These are phyloP conservation scores for Proisotoma minuta DNA, from an alignment of 2,888 invertebrate genomes.

Conservation along the genomic window DNA sequence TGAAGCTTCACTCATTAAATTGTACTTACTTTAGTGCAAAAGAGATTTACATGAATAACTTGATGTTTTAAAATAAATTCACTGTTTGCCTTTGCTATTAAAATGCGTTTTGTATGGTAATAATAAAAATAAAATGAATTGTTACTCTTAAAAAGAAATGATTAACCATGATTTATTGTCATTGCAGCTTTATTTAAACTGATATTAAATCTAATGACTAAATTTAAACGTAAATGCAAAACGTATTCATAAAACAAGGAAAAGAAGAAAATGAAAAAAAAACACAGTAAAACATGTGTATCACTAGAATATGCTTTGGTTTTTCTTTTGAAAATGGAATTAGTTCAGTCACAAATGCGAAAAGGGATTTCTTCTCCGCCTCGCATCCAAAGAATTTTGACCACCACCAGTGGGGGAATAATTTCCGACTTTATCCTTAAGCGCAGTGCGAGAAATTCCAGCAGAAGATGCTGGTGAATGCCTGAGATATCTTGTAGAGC, in stretches of 20 bases:
- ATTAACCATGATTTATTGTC: too few species aligned
- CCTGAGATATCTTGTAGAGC: constrained; percentile 29
- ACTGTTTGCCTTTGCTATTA: too few species aligned
- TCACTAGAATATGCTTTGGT: constrained; percentile 3
- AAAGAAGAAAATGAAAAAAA: too few species aligned
- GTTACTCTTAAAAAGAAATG: too few species aligned
- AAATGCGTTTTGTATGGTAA: too few species aligned
- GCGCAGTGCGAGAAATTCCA: background rate
- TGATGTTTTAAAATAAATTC: too few species aligned
- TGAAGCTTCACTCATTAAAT: too few species aligned
- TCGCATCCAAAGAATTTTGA: background rate
- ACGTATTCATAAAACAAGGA: too few species aligned
- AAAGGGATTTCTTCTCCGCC: constrained; percentile 23
- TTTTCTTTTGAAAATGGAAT: background rate
- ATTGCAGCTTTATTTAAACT: background rate
- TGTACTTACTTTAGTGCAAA: too few species aligned
- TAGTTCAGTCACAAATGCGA: constrained; percentile 2
- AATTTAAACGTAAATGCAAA: background rate
- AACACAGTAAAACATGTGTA: too few species aligned
- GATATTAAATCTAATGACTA: background rate
- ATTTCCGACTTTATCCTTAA: background rate
- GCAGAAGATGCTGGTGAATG: constrained; percentile 8
- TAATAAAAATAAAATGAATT: too few species aligned
- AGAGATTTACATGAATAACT: too few species aligned
- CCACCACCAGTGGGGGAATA: background rate